phyloP scores from a whole-genome alignment of 2,113 vertebrate species.

The Benitochromis conjunctus region DNA sequence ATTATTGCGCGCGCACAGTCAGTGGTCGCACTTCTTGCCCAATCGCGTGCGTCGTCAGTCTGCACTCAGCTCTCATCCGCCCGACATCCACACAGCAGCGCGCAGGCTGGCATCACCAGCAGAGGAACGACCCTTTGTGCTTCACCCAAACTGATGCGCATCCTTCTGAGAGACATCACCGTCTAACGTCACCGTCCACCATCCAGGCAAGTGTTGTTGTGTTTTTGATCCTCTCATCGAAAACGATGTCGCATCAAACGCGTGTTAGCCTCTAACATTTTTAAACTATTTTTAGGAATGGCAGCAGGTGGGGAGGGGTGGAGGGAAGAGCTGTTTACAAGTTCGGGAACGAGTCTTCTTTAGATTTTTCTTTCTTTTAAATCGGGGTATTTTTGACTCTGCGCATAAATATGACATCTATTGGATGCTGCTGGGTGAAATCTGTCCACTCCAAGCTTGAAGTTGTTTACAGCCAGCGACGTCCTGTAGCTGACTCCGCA shows the following conservation, averaged over 20 bases:
- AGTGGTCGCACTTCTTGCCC: slow-evolving; percentile 26
- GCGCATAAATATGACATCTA: neutral
- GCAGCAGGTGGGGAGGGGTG: neutral
- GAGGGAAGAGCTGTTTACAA: slow-evolving; percentile 27
- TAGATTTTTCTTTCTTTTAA: neutral
- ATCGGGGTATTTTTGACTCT: neutral
- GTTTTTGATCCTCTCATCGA: neutral
- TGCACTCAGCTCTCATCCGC: slow-evolving; percentile 21
- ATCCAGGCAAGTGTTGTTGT: slow-evolving; percentile 31
- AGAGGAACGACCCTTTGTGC: slow-evolving; percentile 45
- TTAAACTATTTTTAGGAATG: neutral
- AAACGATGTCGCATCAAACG: neutral
- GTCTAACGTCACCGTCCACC: slow-evolving; percentile 3
- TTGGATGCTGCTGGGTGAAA: neutral
- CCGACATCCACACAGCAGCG: slow-evolving; percentile 6
- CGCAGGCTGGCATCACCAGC: slow-evolving; percentile 27
- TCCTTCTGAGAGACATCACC: slow-evolving; percentile 2
- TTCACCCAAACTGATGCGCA: slow-evolving; percentile 17
- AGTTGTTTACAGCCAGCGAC: neutral
- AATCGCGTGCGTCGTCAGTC: slow-evolving; percentile 36
- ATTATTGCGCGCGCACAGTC: slow-evolving; percentile 32
- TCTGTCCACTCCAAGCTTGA: neutral
- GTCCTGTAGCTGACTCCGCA: neutral
- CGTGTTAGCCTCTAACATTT: neutral
- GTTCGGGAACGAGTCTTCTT: neutral